Evolutionary conservation across 30 jellyfish, hydroid and myxozoan genomes (phyloP), one percentile per base, ranked within the genome.

Genomic region (Cassiopea xamachana): DNA sequence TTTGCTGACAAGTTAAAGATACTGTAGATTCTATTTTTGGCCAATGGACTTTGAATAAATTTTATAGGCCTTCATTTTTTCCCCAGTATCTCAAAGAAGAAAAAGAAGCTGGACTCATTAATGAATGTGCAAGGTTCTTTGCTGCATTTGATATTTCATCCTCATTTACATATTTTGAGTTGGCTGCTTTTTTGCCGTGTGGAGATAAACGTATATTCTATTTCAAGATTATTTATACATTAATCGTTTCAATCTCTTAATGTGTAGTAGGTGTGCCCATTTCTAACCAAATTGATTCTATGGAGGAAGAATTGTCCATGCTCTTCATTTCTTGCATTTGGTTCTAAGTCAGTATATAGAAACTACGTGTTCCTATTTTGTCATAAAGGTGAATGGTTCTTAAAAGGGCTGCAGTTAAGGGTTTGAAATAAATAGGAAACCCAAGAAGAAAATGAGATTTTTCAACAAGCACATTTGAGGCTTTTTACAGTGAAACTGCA

Each of bases 61-160:
- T 6, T 10, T 3, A 3, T 10, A 55, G 7, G 64, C 12, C 7
- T 55, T 55, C 12, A 55, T 55, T 55, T 55, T 55, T 55, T 55
- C 64, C 64, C 51, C 48, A 87, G 94, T 70, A 87, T 49, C 89
- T 87, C 47, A 78, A 70, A 2, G 94, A 87, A 67, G 55, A 82
- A 67, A 87, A 87, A 60, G 90, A 87, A 39, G 73, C 49, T 78
- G 94, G 84, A n/a, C 85, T 87, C 19, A 79, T 87, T 5, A 87
- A 87, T 46, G 94, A 87, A 55, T 87, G 94, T 79, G 90, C 94
- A 77, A 87, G 94, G 94, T 87, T 46, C 14, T 67, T 19, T 4
- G 76, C 46, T 14, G 76, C 8, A 19, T 67, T 13, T 67, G 39
- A 27, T 27, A 27, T 27, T 27, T 27, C 39, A 27, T 27, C n/a